Base-by-base conservation (phyloP, 1,140 invertebrate species). In the Drosophila orosa region DNA sequence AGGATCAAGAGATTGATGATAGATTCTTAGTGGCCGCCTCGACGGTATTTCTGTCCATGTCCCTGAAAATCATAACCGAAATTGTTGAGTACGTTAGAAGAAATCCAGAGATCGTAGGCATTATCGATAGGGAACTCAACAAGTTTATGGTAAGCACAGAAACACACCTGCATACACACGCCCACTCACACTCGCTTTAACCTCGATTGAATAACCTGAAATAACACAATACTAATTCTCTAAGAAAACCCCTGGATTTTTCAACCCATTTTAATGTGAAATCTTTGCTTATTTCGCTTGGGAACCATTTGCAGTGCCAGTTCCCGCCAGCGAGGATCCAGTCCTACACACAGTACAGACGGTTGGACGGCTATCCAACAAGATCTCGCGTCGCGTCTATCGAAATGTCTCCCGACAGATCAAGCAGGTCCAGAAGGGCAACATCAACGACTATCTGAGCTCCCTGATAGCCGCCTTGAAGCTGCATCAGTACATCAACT, bases 331-430 rank as follows among this genome's bases (percentile, higher is more conserved):
- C 65, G 94, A 93, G 74, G 95, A 96, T 87, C 95, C 95, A 76
- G 93, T 95, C 13, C 80, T 95, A 47, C 95, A 95, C 91, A 94
- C 95, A 7, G 93, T 95, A 33, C 95, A 95, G 92, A 95, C 95
- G 0, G 94, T 96, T 27, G 95, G 95, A 5, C 92, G 94, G 15
- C 92, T 96, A 60, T 95, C 95, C 39, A 94, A 95, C 67, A 95
- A 95, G 92, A 94, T 95, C 22, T 94, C 95, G 31, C 93, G 94
- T 35, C 93, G 95, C 37, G 93, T 96, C 39, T 95, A 95, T 93
- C 87, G 93, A 61, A 94, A 94, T 89, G 93, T 95, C 47, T 92
- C 94, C 27, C 83, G 91, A 55, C 94, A 95, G 71, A 92, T 95
- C 81, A 93, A 93, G 62, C 93, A 93, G 25, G 90, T 95, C 6